These are phyloP conservation scores for Diarsia rubi DNA, from an alignment of 2,888 invertebrate genomes.

Conservation along the genomic window DNA sequence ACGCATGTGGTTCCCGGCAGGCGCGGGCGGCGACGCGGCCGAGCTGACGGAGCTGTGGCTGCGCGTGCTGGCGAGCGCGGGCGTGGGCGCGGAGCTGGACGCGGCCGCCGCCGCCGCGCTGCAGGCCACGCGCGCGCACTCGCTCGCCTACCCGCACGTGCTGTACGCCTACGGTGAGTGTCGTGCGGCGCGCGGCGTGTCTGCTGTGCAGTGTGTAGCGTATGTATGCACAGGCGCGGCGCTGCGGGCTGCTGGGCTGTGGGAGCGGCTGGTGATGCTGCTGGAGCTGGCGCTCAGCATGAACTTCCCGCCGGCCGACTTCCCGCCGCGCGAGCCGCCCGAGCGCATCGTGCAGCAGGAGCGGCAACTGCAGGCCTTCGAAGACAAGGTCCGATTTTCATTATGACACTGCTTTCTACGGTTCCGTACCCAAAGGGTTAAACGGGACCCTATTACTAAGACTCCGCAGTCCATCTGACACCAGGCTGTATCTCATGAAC, in stretches of 20 bases:
- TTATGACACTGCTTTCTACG: not conserved
- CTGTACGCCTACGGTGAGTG: conserved; percentile 75
- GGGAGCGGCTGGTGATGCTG: conserved; percentile 94
- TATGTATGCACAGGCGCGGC: conserved; percentile 69
- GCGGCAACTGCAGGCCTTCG: conserved; percentile 57
- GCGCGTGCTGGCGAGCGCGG: conserved; percentile 69
- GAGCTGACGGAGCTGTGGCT: conserved; percentile 64
- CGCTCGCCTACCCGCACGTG: conserved; percentile 75
- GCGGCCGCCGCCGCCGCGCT: conserved; percentile 63
- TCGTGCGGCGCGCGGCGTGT: too few relatives aligned
- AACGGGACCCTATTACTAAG: not conserved
- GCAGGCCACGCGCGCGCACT: conserved; percentile 63
- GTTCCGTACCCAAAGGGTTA: not conserved
- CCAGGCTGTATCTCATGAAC: too few relatives aligned
- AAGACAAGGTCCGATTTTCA: conserved; percentile 61
- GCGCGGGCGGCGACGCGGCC: conserved; percentile 50
- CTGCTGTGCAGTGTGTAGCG: too few relatives aligned
- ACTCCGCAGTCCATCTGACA: too few relatives aligned
- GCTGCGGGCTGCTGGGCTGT: conserved; percentile 93
- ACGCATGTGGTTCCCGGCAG: not conserved
- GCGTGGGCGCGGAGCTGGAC: conserved; percentile 50
- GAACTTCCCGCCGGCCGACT: conserved; percentile 88
- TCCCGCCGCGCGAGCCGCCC: conserved; percentile 69
- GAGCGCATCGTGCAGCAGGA: conserved; percentile 31
- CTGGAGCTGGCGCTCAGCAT: conserved; percentile 93